These are phyloP conservation scores for Gracilinanus agilis DNA, from an alignment of 2,113 vertebrate genomes.

Conservation along the genomic window DNA sequence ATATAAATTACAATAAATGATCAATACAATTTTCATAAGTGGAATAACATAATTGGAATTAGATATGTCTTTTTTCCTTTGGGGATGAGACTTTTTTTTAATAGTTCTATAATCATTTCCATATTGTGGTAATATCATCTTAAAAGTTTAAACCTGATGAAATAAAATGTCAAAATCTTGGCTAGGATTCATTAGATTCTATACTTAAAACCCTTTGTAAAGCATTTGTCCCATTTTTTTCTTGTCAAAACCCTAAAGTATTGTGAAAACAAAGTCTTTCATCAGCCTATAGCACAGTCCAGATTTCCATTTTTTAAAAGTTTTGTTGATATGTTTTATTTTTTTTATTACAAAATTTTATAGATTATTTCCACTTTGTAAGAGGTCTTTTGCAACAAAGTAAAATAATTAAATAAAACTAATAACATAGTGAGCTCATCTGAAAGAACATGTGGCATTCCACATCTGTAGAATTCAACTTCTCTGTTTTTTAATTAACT, in stretches of 20 bases:
- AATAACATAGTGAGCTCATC: neutral
- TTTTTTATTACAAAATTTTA: neutral
- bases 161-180: conserved; percentile 8
- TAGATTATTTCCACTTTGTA: neutral
- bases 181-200: neutral
- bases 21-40: conserved; percentile 31
- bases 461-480: neutral
- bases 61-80: conserved; percentile 2
- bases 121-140: neutral
- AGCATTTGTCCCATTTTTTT: neutral
- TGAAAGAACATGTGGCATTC: neutral
- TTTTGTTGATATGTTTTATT: neutral
- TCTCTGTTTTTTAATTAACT: neutral
- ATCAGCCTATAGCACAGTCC: neutral
- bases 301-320: neutral
- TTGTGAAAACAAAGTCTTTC: neutral
- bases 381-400: neutral
- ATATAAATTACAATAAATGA: conserved; percentile 19
- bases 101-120: neutral
- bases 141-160: conserved; percentile 18
- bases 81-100: conserved; percentile 16
- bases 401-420: neutral
- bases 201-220: neutral
- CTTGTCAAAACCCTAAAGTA: neutral
- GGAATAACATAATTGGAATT: neutral